A percentile compares a stretch with the other conserved stretches of the same genome.
Conservation (phyloP, 2,113 vertebrate species). For the Petrocephalus zakoni region DNA sequence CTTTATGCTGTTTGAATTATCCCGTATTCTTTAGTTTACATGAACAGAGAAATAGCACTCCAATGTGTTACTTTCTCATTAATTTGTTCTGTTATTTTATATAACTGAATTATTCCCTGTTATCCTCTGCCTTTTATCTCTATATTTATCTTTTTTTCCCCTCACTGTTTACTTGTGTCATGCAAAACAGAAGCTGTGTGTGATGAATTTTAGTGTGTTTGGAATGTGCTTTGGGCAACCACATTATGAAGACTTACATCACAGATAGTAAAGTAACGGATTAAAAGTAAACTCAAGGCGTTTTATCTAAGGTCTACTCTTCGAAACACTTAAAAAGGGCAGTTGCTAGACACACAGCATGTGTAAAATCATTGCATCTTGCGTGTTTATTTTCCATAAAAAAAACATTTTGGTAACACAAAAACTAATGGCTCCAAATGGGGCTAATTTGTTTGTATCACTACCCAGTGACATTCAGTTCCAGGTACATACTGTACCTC, state of each 20-base stretch:
- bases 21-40: not conserved
- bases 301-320: not conserved
- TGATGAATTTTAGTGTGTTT: not conserved
- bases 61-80: not conserved
- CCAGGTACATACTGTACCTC: not conserved
- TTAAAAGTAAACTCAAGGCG: not conserved
- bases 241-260: not conserved
- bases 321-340: not conserved
- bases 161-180: not conserved
- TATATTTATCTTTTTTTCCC: not conserved
- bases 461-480: not conserved
- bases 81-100: not conserved
- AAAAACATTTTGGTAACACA: not conserved
- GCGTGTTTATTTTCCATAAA: not conserved
- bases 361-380: not conserved
- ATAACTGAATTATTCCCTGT: not conserved
- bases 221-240: not conserved
- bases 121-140: not conserved
- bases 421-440: not conserved
- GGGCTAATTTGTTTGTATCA: not conserved
- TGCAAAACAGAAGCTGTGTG: not conserved
- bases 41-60: not conserved
- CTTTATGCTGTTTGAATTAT: not conserved
- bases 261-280: not conserved
- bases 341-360: not conserved